A percentile compares a stretch with the other conserved stretches of the same genome.
Conservation (phyloP, 2,888 invertebrate species). For the Nemotelus pantherinus region DNA sequence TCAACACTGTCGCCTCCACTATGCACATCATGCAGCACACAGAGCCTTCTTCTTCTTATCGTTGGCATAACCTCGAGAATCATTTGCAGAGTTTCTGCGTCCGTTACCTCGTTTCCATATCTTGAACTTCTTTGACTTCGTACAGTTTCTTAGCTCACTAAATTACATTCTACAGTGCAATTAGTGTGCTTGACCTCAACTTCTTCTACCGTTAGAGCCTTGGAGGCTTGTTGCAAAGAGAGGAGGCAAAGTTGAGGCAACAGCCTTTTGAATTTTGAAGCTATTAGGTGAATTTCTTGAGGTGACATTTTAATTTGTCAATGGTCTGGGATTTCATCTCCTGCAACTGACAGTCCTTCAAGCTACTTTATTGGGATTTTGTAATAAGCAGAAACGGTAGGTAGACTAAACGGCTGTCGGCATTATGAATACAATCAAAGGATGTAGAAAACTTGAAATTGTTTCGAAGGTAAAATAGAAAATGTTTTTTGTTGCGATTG, state of each 20-base stretch:
- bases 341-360: conserved; percentile 5
- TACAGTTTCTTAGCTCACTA: conserved; percentile 4
- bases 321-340: conserved; percentile 23
- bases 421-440: neutral
- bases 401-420: conserved; percentile 3
- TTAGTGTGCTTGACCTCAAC: conserved; percentile 28
- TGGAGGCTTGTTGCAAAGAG: no score
- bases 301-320: conserved; percentile 41
- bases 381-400: neutral
- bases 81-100: neutral
- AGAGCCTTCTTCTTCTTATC: no score
- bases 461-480: no score
- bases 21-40: neutral
- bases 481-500: no score
- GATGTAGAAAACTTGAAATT: neutral
- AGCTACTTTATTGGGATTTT: neutral
- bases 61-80: neutral
- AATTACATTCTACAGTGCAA: conserved; percentile 36
- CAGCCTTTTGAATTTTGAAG: conserved; percentile 34
- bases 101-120: neutral
- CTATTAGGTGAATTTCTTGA: conserved; percentile 38
- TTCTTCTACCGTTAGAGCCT: neutral
- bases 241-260: neutral
- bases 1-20: neutral
- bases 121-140: neutral